Evolutionary conservation across 2,888 invertebrate species (phyloP).

Genomic region (Heliconius ethilla): DNA sequence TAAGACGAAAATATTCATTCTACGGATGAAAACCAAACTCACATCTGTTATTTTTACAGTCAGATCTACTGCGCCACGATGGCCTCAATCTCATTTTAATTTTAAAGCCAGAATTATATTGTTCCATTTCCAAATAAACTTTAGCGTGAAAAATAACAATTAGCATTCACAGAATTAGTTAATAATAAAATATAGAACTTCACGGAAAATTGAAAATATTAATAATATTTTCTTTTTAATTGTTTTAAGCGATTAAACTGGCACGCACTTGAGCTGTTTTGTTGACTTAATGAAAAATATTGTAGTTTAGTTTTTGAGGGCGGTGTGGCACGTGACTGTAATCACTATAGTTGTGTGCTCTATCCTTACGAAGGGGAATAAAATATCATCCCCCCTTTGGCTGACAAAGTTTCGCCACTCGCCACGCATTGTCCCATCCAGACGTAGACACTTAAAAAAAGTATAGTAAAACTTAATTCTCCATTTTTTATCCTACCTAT

Average conservation of each 20-base stretch:
- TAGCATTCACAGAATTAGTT: not conserved
- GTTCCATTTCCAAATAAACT: slow-evolving; percentile 1
- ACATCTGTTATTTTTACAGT: not conserved
- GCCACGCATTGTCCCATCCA: too few species aligned
- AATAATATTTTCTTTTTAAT: slow-evolving; percentile 6
- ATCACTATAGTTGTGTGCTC: not conserved
- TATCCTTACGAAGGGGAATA: not conserved
- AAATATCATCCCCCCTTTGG: too few species aligned
- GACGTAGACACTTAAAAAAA: too few species aligned
- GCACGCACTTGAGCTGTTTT: not conserved
- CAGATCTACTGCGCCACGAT: not conserved
- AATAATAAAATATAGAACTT: not conserved
- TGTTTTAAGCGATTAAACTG: not conserved
- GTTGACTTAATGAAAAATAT: not conserved
- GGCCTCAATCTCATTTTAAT: not conserved
- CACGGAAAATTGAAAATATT: slow-evolving; percentile 7
- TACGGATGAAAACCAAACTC: not conserved
- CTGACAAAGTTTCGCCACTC: too few species aligned
- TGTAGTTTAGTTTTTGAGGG: not conserved
- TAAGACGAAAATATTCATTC: not conserved
- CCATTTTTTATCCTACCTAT: too few species aligned
- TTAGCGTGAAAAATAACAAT: slow-evolving; percentile 11
- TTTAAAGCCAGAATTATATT: not conserved
- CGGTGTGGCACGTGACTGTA: not conserved
- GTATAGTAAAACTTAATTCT: too few species aligned